Base-by-base conservation (phyloP, 2,113 vertebrate species). In the Xyliphius kryptos region DNA sequence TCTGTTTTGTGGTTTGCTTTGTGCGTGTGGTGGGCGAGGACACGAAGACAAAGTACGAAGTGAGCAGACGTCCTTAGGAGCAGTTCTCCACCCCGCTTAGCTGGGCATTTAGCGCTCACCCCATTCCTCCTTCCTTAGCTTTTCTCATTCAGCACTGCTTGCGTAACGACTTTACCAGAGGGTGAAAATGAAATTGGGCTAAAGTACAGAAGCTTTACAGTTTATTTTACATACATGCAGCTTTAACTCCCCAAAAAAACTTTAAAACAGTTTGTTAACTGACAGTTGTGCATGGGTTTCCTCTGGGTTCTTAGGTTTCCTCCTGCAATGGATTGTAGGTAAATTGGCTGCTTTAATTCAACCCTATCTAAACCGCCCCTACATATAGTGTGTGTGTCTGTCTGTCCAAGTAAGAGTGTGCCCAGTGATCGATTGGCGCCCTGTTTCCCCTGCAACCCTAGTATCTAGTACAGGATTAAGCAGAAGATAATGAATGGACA, bases 41-140 rank as follows among this genome's bases (percentile, higher is more conserved):
- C 56, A 16, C 56, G 16, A 68, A 60, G 17, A 63, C 22, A 40
- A 57, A 53, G 50, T 48, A 53, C 36, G 38, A 6, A 15, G 43
- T n/a, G 19, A 40, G 51, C n/a, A 36, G 37, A 56, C 17, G 43
- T 56, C 62, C 57, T 66, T 69, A 61, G 47, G 47, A 62, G 62
- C 17, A 1, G 3, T 32, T 61, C 46, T 65, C 37, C 32, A 48
- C 40, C 37, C 53, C 47, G n/a, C 26, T 32, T 38, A 13, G 41
- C 37, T 53, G 58, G 62, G 61, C 26, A 56, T 49, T 44, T 67
- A 44, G 38, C 21, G 54, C 15, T 58, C 19, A 22, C 40, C 37
- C 43, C 32, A 10, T 3, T 43, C 47, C 17, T 2, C 22, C 40
- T 71, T 62, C 13, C 36, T 47, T 46, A 61, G 20, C 14, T 48